Evolutionary conservation across 2,888 invertebrate species (phyloP).

Genomic region (Orchesellides sinensis): DNA sequence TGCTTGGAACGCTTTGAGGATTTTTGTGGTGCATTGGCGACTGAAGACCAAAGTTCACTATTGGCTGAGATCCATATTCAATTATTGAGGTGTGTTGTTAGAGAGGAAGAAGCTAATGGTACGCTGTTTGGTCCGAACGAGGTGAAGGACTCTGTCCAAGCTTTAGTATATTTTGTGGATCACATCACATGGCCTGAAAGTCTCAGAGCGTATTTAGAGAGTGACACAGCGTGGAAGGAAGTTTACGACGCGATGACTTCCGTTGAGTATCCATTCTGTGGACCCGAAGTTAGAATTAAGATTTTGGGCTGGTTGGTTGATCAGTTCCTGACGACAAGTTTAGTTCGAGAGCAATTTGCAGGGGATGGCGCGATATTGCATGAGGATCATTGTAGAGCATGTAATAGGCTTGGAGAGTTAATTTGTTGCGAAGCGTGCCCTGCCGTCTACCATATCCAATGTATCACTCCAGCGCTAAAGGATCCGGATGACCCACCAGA

Average conservation of each 20-base stretch:
- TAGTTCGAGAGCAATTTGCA: conserved; percentile 84
- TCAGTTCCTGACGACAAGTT: conserved; percentile 94
- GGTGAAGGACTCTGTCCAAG: conserved; percentile 97
- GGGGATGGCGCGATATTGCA: conserved; percentile 88
- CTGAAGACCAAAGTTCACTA: conserved; percentile 94
- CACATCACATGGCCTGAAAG: conserved; percentile 98
- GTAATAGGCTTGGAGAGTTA: conserved; percentile 94
- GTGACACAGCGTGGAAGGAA: conserved; percentile 81
- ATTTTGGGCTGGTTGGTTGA: conserved; percentile 95
- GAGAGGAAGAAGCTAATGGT: conserved; percentile 96
- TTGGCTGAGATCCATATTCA: conserved; percentile 95
- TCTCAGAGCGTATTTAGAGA: conserved; percentile 91
- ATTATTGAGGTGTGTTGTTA: conserved; percentile 85
- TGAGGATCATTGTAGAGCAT: conserved; percentile 94
- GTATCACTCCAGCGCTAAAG: conserved; percentile 93
- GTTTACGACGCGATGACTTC: conserved; percentile 75
- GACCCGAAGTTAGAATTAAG: conserved; percentile 86
- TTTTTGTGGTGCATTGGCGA: conserved; percentile 94
- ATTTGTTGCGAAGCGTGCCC: conserved; percentile 99
- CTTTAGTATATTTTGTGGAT: conserved; percentile 94
- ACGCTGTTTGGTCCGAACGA: conserved; percentile 97
- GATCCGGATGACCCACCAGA: conserved; percentile 93
- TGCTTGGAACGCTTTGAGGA: conserved; percentile 97
- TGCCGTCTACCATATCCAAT: conserved; percentile 97
- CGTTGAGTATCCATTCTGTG: conserved; percentile 91